Conservation (phyloP, 35 echinoderm and acorn worm genomes). For the Stichopus chloronotus region DNA sequence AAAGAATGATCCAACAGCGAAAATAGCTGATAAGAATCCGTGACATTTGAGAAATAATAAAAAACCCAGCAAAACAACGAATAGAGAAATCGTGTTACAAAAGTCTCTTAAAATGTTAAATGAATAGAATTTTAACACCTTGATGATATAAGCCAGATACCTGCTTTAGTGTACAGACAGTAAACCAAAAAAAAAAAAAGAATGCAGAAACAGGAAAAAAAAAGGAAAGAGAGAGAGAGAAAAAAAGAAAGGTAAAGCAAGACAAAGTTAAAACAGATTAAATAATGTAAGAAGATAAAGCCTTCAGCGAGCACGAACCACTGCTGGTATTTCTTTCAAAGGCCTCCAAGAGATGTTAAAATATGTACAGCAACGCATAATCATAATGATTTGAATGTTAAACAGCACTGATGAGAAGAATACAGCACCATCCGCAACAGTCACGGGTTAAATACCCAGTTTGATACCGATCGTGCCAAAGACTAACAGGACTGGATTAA, state of each 20-base stretch:
- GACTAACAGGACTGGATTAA: too few relatives aligned
- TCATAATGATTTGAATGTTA: too few relatives aligned
- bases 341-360: not conserved
- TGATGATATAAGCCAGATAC: conserved; percentile 34
- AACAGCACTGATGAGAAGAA: too few relatives aligned
- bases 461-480: too few relatives aligned
- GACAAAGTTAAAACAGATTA: too few relatives aligned
- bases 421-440: too few relatives aligned
- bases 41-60: conserved; percentile 49
- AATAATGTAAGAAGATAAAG: not conserved
- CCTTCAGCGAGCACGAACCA: conserved; percentile 8
- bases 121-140: conserved; percentile 53
- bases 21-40: conserved; percentile 22
- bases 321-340: not conserved
- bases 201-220: too few relatives aligned
- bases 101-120: conserved; percentile 6
- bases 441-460: too few relatives aligned
- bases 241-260: too few relatives aligned
- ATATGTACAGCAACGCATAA: not conserved
- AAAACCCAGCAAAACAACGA: conserved; percentile 16
- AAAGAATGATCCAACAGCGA: conserved; percentile 4
- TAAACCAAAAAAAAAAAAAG: not conserved
- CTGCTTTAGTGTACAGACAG: conserved; percentile 15
- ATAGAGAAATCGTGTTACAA: conserved; percentile 26
- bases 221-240: too few relatives aligned